A percentile compares a stretch with the other conserved stretches of the same genome.
Evolutionary conservation across 30 jellyfish, hydroid and myxozoan species (phyloP).

Genomic region (Hydra vulgaris): DNA sequence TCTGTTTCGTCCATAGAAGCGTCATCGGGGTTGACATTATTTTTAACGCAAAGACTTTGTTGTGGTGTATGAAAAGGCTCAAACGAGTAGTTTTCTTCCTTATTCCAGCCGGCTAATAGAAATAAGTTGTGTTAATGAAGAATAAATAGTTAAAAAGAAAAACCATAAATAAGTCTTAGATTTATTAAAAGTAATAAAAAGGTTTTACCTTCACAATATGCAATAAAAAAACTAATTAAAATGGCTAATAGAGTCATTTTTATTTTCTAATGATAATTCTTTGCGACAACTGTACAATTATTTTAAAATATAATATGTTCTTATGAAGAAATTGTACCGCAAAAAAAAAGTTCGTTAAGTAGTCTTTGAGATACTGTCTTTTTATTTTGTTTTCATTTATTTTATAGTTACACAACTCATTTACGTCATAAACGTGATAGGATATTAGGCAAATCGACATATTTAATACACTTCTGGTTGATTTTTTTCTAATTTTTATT

Average conservation of each 20-base stretch:
- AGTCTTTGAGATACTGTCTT: not conserved
- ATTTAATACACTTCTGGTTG: not conserved
- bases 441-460: not conserved
- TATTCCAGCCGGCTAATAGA: not conserved
- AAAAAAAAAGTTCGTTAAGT: not conserved
- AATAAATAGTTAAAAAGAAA: no score
- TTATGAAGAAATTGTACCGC: not conserved
- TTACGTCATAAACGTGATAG: not conserved
- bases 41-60: not conserved
- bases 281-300: no score
- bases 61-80: not conserved
- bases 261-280: not conserved
- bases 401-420: not conserved
- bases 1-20: not conserved
- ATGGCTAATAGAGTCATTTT: not conserved
- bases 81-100: not conserved
- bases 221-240: not conserved
- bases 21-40: not conserved
- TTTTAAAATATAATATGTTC: no score
- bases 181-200: no score
- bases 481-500: not conserved
- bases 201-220: not conserved
- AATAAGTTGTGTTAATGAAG: no score
- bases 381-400: no score
- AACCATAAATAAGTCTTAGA: no score